Base-by-base conservation (phyloP, 2,113 vertebrate species). In the Actinemys pallida region DNA sequence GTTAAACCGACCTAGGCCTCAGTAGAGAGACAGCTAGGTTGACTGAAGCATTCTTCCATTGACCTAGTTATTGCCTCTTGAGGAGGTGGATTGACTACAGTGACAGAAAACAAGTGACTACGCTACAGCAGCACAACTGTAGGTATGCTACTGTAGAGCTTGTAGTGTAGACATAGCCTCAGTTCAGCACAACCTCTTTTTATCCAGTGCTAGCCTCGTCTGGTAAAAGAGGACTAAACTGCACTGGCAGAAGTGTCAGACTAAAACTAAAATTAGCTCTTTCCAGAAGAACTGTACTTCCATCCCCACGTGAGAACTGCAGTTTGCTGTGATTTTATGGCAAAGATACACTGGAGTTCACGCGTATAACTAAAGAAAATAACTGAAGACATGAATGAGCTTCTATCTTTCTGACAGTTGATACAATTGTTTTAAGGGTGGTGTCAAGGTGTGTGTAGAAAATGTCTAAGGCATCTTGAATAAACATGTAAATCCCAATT, bases 191-290 rank as follows among this genome's bases (percentile, higher is more conserved):
- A 65, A 84, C 29, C 25, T 54, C 31, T 76, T 4, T 83, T 80
- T 69, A 8, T 53, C 3, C 90, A 90, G 75, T 80, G 79, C 22
- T 75, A 52, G 47, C 45, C 1, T 47, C 27, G 6, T 87, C 47
- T 83, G 89, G 42, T 87, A 88, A 92, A 93, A 6, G 16, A 78
- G 69, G 47, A 92, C 14, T 4, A 90, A 84, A 95, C 57, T 88
- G 49, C 2, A 62, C 20, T 57, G 52, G 56, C 39, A 54, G 50
- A 84, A 90, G 88, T 86, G 45, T 53, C 11, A 13, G n/a, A 27
- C 2, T 72, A 35, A 86, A 94, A 57, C 16, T 2, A 22, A 56
- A 20, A 39, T 24, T 1, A 0, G 69, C 19, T 57, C 86, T 17
- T 1, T 86, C 8, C 53, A 0, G 39, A 90, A 86, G 47, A 86